These are phyloP conservation scores for Fundulus diaphanus DNA, from an alignment of 2,797 vertebrate species.

Conservation along the genomic window DNA sequence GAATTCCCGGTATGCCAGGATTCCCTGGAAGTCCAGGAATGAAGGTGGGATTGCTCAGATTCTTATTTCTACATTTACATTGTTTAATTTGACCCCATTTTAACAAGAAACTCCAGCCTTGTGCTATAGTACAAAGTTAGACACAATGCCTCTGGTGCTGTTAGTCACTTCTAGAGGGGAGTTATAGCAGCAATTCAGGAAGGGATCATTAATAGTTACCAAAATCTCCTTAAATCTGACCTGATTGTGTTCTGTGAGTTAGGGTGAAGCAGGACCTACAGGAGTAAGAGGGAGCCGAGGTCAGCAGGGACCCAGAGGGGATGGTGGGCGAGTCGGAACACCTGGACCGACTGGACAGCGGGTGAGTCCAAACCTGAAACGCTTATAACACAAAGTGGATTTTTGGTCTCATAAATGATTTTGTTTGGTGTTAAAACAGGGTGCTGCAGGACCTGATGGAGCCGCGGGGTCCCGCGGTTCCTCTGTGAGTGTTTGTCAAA, in stretches of 20 bases:
- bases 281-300: constrained; percentile 91
- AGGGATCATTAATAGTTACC: not conserved
- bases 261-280: constrained; percentile 94
- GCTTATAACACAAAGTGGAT: not conserved
- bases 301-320: constrained; percentile 91
- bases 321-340: constrained; percentile 85
- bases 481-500: constrained; percentile 79
- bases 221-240: not conserved
- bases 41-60: constrained; percentile 83
- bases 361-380: constrained; percentile 70
- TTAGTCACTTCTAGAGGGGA: not conserved
- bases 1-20: constrained; percentile 87
- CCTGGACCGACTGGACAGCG: constrained; percentile 84
- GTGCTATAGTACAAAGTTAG: not conserved
- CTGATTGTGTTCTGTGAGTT: not conserved
- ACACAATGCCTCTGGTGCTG: not conserved
- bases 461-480: constrained; percentile 87
- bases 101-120: not conserved
- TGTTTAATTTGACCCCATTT: not conserved
- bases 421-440: constrained; percentile 75
- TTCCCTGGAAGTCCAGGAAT: constrained; percentile 92
- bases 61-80: not conserved
- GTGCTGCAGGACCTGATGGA: constrained; percentile 87
- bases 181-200: not conserved
- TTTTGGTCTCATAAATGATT: not conserved